Percentiles rank a stretch among this genome's conserved stretches.
Conservation (phyloP, 2,888 invertebrate genomes). For the Chalcosyrphus nemorum region DNA sequence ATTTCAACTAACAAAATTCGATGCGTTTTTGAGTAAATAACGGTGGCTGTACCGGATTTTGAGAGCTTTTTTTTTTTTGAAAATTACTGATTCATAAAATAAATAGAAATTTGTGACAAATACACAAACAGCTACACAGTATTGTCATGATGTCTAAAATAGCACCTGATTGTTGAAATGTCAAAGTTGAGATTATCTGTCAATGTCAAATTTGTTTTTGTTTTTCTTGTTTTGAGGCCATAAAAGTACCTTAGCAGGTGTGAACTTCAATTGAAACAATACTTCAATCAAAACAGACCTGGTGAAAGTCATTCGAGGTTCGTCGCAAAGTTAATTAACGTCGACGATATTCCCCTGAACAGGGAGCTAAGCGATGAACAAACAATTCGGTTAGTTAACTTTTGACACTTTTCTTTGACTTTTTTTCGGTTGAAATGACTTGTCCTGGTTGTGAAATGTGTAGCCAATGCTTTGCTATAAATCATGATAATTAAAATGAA, state of each 20-base stretch:
- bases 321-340: background rate
- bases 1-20: background rate
- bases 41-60: background rate
- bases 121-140: background rate
- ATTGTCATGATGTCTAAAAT: background rate
- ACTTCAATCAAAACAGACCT: background rate
- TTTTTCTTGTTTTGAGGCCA: no score
- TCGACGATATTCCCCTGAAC: slow-evolving; percentile 13
- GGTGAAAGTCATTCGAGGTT: background rate
- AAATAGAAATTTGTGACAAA: no score
- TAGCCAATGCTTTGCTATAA: background rate
- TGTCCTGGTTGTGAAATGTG: slow-evolving; percentile 24
- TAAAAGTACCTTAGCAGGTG: background rate
- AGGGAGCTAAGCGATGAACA: slow-evolving; percentile 30
- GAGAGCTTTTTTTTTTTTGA: background rate
- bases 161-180: background rate
- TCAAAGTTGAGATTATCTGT: background rate
- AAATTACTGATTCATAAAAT: background rate
- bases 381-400: slow-evolving; percentile 22
- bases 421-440: slow-evolving; percentile 5
- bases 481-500: background rate
- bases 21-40: slow-evolving; percentile 2
- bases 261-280: background rate
- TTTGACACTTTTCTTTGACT: slow-evolving; percentile 33
- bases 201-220: no score